phyloP scores from a whole-genome alignment of 2,113 vertebrate species.

The Poeciliopsis turrubarensis region DNA sequence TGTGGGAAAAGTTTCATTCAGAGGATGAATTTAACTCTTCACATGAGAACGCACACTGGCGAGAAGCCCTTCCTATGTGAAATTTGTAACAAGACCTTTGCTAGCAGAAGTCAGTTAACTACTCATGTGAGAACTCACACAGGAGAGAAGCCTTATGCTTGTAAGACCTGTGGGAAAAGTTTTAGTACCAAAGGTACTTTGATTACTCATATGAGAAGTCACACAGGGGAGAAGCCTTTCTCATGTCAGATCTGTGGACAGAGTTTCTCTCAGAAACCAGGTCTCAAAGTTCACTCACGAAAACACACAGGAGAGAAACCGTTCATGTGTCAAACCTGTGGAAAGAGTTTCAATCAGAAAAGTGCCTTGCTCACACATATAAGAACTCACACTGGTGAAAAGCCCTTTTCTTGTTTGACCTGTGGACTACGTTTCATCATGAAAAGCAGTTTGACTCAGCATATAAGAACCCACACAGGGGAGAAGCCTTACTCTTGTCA shows the following conservation, averaged over 20 bases:
- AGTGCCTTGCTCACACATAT: background rate
- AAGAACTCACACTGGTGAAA: background rate
- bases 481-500: background rate
- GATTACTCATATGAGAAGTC: slow-evolving; percentile 1
- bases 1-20: slow-evolving; percentile 2
- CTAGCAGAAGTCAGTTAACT: background rate
- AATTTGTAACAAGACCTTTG: background rate
- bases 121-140: background rate
- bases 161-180: background rate
- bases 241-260: background rate
- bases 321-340: background rate
- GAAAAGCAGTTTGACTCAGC: background rate
- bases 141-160: background rate
- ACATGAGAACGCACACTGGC: slow-evolving; percentile 1
- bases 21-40: background rate
- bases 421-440: background rate
- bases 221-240: slow-evolving; percentile 1
- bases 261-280: background rate
- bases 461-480: background rate
- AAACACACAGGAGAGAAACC: slow-evolving; percentile 3
- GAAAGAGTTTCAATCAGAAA: background rate
- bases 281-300: background rate
- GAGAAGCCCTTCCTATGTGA: background rate
- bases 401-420: background rate
- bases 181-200: background rate